Percentiles rank a stretch among this genome's conserved stretches.
These are phyloP conservation scores for Hydrochoerus hydrochaeris DNA, from an alignment of 2,113 vertebrate genomes.

Conservation along the genomic window DNA sequence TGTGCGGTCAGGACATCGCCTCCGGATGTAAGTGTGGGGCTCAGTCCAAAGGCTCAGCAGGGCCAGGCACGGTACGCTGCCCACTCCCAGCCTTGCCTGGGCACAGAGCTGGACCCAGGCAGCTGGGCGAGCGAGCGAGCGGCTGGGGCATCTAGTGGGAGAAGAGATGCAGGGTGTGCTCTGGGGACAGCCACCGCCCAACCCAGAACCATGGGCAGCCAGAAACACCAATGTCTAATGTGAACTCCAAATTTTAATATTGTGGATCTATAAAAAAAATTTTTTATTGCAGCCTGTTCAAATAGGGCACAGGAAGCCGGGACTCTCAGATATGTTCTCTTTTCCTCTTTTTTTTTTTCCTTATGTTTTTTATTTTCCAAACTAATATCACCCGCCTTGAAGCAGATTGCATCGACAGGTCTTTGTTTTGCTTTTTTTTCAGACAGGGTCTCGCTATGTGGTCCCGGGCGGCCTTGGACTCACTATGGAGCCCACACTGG, in stretches of 20 bases:
- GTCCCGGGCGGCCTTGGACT: neutral
- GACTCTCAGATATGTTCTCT: neutral
- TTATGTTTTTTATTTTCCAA: slow-evolving; percentile 6
- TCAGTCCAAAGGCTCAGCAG: neutral
- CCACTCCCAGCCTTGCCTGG: neutral
- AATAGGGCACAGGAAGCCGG: neutral
- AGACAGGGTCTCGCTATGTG: neutral
- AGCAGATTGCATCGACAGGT: neutral
- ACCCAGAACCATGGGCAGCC: neutral
- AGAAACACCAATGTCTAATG: neutral
- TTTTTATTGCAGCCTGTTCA: neutral
- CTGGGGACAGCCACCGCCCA: neutral
- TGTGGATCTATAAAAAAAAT: neutral
- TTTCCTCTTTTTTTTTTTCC: neutral
- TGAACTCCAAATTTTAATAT: neutral
- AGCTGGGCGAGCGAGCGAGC: neutral
- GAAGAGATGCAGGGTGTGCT: neutral
- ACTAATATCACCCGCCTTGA: slow-evolving; percentile 11
- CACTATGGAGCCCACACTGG: neutral
- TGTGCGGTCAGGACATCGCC: slow-evolving; percentile 82
- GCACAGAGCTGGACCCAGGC: neutral
- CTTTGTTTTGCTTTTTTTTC: neutral
- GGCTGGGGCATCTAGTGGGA: neutral
- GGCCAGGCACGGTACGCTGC: neutral
- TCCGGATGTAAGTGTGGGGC: slow-evolving; percentile 86